Evolutionary conservation across 2,888 invertebrate genomes (phyloP), one percentile per base, ranked within the genome.

Genomic region (Drosophila algonquin): DNA sequence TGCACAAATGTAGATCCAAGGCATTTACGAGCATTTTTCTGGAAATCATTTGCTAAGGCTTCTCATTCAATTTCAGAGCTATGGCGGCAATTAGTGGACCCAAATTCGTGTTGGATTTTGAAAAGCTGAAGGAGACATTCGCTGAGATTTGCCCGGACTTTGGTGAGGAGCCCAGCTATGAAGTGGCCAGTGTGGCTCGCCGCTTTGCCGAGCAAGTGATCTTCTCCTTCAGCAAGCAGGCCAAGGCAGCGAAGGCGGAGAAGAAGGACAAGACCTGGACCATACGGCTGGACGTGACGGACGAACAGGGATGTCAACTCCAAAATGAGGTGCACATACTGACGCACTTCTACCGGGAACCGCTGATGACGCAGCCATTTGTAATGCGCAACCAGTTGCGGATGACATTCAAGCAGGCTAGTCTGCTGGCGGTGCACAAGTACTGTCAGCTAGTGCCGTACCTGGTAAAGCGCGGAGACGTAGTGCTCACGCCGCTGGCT

Each of bases 401-500:
- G 54, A 35, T 82, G 2, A 75, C 80, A 18, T 87, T 88, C 27
- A 88, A 83, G 53, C 86, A 83, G 63, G 83, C 83, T 51, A 88
- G 88, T 12, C 76, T 88, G 0, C 58, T 84, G 56, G 87, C 87
- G 1, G 88, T 86, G 24, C 52, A 52, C 21, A 86, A 86, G 53
- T 88, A 78, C 32, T 83, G 83, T 18, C 88, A 83, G 18, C 14
- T 83, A 18, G 60, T 83, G 40, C 78, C 86, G 0, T 57, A 80
- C 45, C 63, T 69, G 6, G 68, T 88, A 16, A 1, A 59, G 30
- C 81, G 76, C 1, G 16, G 73, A 2, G 24, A 80, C 27, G 52
- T 88, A 9, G 67, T 80, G 53, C 72, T 83, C 3, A 83, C 83
- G 4, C 83, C 88, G 0, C 56, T 83, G 24, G 88, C 83, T 0